Conservation (phyloP, 2,888 invertebrate species). For the Ornithoptera alexandrae region DNA sequence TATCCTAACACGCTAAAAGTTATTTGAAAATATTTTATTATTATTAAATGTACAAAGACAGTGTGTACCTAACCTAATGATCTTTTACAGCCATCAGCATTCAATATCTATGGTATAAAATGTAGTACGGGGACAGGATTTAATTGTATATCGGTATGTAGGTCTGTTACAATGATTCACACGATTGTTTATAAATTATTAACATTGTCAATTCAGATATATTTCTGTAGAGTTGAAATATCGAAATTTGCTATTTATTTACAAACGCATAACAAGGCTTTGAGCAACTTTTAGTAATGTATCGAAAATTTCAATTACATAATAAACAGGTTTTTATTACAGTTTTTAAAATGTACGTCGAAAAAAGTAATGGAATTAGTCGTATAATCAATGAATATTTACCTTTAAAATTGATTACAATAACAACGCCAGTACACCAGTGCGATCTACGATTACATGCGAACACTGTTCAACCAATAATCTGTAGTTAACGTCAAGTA, state of each 20-base stretch:
- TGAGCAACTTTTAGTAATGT: neutral
- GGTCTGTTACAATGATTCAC: neutral
- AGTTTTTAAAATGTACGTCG: neutral
- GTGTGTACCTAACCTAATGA: neutral
- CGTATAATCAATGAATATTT: neutral
- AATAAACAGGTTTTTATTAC: neutral
- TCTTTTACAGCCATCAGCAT: neutral
- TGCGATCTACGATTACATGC: neutral
- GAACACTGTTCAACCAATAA: conserved; percentile 7
- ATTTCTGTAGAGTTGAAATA: neutral
- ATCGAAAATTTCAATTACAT: neutral
- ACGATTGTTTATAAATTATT: no score
- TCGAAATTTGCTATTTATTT: neutral
- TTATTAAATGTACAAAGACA: neutral
- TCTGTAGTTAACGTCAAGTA: neutral
- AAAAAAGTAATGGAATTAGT: neutral
- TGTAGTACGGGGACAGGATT: neutral
- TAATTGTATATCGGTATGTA: neutral
- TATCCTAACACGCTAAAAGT: neutral
- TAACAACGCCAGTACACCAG: neutral
- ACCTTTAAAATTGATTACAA: neutral
- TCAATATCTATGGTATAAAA: neutral
- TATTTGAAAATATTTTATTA: neutral
- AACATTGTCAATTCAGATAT: neutral
- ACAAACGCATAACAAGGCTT: neutral